Conservation (phyloP, 2,113 vertebrate genomes). For the Menura novaehollandiae region DNA sequence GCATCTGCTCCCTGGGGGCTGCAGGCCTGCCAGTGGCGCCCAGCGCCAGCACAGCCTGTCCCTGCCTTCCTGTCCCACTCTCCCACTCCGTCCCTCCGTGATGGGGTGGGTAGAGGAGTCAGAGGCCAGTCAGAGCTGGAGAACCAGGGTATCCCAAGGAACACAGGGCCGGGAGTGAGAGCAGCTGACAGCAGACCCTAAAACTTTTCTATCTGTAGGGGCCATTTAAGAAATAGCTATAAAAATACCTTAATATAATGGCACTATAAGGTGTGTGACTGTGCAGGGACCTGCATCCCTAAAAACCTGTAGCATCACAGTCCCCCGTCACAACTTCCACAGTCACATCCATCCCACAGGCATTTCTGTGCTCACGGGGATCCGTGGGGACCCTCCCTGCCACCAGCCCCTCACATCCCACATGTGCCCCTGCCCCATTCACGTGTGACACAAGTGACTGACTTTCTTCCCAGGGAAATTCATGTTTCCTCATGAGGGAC, state of each 20-base stretch:
- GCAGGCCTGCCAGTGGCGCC: not conserved
- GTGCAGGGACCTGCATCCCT: not conserved
- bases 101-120: fast-evolving
- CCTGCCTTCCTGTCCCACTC: not conserved
- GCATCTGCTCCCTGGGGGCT: not conserved
- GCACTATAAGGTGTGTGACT: not conserved
- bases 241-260: no score
- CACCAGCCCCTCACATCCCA: not conserved
- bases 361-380: fast-evolving
- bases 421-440: fast-evolving
- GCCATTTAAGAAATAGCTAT: not conserved
- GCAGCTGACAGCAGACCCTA: not conserved
- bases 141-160: not conserved
- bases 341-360: not conserved
- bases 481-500: not conserved
- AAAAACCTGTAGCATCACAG: not conserved
- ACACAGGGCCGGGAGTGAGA: not conserved
- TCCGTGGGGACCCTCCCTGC: not conserved
- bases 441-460: fast-evolving
- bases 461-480: not conserved
- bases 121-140: not conserved
- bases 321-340: no score
- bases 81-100: fast-evolving
- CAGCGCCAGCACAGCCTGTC: not conserved
- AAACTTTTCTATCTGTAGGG: not conserved